phyloP scores from a whole-genome alignment of 2,113 vertebrate genomes.

The Haliaeetus leucogaster region DNA sequence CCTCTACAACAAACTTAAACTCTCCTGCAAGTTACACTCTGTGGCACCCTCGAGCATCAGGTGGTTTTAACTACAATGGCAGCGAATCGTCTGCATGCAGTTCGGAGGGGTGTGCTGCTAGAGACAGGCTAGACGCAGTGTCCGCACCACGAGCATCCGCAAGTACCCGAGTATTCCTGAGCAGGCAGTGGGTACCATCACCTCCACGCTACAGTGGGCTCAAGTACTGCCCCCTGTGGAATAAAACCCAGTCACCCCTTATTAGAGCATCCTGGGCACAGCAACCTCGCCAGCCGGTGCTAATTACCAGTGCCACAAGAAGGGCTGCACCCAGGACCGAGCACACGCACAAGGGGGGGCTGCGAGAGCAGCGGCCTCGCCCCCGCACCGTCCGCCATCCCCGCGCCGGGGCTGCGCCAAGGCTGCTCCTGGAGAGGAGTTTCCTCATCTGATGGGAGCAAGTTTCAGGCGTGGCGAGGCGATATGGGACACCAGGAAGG shows the following conservation, averaged over 20 bases:
- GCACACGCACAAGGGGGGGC: background rate
- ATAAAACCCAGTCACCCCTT: background rate
- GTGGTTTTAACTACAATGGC: rapidly evolving
- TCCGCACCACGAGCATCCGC: rapidly evolving
- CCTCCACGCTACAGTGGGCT: background rate
- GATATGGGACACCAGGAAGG: background rate
- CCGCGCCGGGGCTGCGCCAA: background rate
- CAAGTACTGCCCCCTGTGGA: rapidly evolving
- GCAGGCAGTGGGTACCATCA: background rate
- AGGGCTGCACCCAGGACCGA: background rate
- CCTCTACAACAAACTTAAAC: background rate
- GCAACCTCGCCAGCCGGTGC: background rate
- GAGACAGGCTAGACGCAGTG: background rate
- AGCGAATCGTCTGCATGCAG: rapidly evolving
- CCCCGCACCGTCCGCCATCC: background rate
- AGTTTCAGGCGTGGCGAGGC: background rate
- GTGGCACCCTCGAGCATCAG: background rate
- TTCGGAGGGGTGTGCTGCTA: background rate
- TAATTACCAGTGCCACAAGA: background rate
- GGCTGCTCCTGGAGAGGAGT: background rate
- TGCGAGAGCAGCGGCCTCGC: background rate
- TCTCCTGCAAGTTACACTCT: background rate
- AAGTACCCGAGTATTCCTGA: rapidly evolving
- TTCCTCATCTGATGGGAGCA: background rate
- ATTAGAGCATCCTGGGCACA: background rate